Evolutionary conservation across 2,113 vertebrate species (phyloP).

Genomic region (Uropsilus gracilis): DNA sequence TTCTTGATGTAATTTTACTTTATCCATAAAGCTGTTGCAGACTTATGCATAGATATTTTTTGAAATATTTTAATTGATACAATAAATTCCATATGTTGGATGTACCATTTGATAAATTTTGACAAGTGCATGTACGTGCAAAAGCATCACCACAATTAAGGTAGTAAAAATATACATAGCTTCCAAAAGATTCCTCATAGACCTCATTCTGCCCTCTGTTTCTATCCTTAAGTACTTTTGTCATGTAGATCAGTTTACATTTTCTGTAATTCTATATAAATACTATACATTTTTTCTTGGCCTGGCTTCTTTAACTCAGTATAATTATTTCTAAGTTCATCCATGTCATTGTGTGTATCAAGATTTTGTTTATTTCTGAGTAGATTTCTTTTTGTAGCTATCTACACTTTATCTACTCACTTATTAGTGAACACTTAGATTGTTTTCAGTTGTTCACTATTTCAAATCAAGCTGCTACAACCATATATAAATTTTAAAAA

Average conservation of each 20-base stretch:
- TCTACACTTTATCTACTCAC: not conserved
- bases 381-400: not conserved
- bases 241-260: not conserved
- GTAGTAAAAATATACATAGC: not conserved
- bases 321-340: constrained; percentile 19
- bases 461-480: constrained; percentile 24
- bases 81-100: not conserved
- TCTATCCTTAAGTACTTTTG: not conserved
- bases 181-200: not conserved
- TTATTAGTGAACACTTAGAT: not conserved
- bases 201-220: not conserved
- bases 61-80: not conserved
- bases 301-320: not conserved
- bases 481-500: no score
- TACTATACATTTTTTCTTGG: not conserved
- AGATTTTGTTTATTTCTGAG: not conserved
- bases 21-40: constrained; percentile 4
- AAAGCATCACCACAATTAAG: not conserved
- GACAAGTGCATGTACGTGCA: not conserved
- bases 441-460: not conserved
- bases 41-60: not conserved
- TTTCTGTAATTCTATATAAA: constrained; percentile 9
- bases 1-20: constrained; percentile 16
- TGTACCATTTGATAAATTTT: not conserved
- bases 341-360: not conserved